Percentiles rank a stretch among this genome's conserved stretches.
Evolutionary conservation across 2,113 vertebrate genomes (phyloP).

Genomic region (Grammomys surdaster): DNA sequence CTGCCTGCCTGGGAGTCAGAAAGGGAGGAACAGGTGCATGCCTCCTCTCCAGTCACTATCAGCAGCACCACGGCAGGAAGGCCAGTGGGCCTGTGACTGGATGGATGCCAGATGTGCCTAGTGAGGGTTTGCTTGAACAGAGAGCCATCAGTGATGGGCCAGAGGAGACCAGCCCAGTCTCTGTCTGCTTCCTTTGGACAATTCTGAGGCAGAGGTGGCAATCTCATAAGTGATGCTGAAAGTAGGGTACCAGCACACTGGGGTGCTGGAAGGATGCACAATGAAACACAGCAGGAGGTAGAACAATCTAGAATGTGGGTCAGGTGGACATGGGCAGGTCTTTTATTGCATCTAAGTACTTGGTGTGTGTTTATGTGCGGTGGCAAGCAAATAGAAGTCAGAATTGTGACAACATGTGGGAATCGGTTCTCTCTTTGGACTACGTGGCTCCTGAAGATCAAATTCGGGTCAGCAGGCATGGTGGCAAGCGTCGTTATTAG

Average conservation of each 20-base stretch:
- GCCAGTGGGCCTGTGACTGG: neutral
- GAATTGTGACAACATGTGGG: neutral
- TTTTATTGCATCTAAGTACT: neutral
- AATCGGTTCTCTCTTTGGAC: neutral
- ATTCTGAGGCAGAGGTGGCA: neutral
- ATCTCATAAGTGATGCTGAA: neutral
- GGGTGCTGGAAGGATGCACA: neutral
- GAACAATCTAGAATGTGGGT: constrained; percentile 1
- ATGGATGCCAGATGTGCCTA: no score
- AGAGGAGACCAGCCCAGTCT: neutral
- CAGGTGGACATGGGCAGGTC: neutral
- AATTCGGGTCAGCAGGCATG: neutral
- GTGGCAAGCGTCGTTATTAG: neutral
- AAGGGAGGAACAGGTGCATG: neutral
- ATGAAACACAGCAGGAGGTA: neutral
- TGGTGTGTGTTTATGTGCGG: neutral
- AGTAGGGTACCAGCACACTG: neutral
- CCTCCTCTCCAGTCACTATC: neutral
- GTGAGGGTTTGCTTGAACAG: neutral
- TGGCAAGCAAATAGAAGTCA: no score
- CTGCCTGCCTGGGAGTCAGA: neutral
- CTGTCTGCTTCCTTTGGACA: neutral
- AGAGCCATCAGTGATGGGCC: neutral
- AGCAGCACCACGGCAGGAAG: neutral
- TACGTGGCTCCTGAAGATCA: neutral